A percentile compares a stretch with the other conserved stretches of the same genome.
Evolutionary conservation across 2,888 invertebrate genomes (phyloP).

Genomic region (Nomada goodeniana): DNA sequence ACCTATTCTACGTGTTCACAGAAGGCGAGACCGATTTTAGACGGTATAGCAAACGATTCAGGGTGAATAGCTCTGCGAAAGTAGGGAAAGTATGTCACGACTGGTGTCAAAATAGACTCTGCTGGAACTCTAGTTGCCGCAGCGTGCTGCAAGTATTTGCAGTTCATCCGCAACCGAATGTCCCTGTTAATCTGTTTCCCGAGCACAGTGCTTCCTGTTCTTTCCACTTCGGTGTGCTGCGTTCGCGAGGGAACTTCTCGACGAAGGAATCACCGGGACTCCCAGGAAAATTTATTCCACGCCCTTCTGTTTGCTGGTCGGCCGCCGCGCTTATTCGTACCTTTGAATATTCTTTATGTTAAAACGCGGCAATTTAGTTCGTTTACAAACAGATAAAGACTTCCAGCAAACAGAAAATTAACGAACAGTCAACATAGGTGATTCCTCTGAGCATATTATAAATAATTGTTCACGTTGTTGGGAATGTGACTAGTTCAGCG

Average conservation of each 20-base stretch:
- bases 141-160: slow-evolving; percentile 26
- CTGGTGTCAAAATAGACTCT: slow-evolving; percentile 44
- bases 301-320: background rate
- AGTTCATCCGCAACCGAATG: slow-evolving; percentile 1
- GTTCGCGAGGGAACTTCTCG: slow-evolving; percentile 11
- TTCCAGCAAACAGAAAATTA: slow-evolving; percentile 31
- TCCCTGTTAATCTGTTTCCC: slow-evolving; percentile 29
- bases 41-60: slow-evolving; percentile 1
- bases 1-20: slow-evolving; percentile 20
- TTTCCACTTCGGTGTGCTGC: background rate
- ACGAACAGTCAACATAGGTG: slow-evolving; percentile 6
- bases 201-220: background rate
- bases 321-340: background rate
- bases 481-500: background rate
- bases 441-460: slow-evolving; percentile 26
- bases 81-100: slow-evolving; percentile 42
- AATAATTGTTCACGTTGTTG: background rate
- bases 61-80: background rate
- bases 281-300: background rate
- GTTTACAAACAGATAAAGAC: slow-evolving; percentile 1
- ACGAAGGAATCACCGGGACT: background rate
- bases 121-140: slow-evolving; percentile 33
- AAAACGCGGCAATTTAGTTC: slow-evolving; percentile 30
- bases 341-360: slow-evolving; percentile 37
- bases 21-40: slow-evolving; percentile 24